phyloP scores from a whole-genome alignment of 2,888 invertebrate genomes.

The Pristionchus entomophagus region DNA sequence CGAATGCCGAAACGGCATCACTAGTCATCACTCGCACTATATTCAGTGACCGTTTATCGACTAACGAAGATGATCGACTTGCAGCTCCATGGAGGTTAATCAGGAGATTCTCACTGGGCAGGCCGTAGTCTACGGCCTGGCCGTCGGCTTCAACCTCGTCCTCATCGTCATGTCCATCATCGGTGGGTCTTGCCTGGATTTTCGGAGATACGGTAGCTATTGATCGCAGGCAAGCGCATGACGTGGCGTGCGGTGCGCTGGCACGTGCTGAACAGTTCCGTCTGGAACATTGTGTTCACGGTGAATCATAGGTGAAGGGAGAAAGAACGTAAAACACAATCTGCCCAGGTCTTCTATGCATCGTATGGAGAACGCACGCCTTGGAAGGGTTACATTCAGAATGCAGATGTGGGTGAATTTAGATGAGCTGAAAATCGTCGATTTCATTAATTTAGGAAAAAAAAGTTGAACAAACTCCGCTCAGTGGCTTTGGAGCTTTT shows the following conservation, averaged over 20 bases:
- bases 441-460: too few species aligned
- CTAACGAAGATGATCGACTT: too few species aligned
- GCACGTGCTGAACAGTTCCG: constrained; percentile 26
- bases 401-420: not conserved
- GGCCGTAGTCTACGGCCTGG: not conserved
- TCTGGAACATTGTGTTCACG: constrained; percentile 1
- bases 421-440: not conserved
- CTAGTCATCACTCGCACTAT: too few species aligned
- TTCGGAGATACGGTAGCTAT: not conserved
- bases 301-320: not conserved
- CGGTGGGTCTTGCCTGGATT: not conserved
- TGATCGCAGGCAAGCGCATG: constrained; percentile 20
- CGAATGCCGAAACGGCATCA: too few species aligned
- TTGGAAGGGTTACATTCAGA: constrained; percentile 8
- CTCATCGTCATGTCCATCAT: constrained; percentile 37
- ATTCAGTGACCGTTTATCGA: too few species aligned
- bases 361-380: constrained; percentile 25
- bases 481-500: too few species aligned
- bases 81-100: too few species aligned
- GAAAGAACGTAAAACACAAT: not conserved
- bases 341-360: not conserved
- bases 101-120: constrained; percentile 15
- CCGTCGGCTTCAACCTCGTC: not conserved
- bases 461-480: too few species aligned
- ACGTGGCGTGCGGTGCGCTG: constrained; percentile 25